These are phyloP conservation scores for Numida meleagris DNA, from an alignment of 2,113 vertebrate species.

Conservation along the genomic window DNA sequence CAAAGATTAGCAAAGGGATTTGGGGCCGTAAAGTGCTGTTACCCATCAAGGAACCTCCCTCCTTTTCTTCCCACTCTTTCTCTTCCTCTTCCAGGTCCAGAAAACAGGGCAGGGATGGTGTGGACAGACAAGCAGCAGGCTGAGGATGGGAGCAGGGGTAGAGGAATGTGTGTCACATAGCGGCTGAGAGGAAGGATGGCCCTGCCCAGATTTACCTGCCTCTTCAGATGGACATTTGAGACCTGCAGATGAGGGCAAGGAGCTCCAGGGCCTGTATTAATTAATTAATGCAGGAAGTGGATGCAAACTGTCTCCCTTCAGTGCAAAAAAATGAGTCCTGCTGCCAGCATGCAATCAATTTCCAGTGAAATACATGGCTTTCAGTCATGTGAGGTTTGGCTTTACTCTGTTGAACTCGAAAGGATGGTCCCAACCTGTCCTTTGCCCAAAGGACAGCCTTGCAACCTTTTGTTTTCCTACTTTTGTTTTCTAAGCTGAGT, in stretches of 20 bases:
- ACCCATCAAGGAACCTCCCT: not conserved
- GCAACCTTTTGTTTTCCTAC: not conserved
- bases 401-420: not conserved
- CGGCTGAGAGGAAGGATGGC: not conserved
- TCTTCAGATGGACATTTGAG: not conserved
- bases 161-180: not conserved
- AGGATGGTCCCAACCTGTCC: not conserved
- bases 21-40: not conserved
- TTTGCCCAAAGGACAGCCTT: not conserved
- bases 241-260: not conserved
- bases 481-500: not conserved
- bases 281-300: not conserved
- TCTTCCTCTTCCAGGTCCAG: not conserved
- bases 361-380: not conserved
- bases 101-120: not conserved
- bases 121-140: not conserved
- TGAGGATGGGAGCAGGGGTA: not conserved
- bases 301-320: not conserved
- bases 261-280: not conserved
- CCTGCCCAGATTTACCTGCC: not conserved
- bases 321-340: not conserved
- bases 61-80: not conserved
- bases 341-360: not conserved
- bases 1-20: not conserved
- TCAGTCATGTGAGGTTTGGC: not conserved